Percentiles rank a stretch among this genome's conserved stretches.
These are phyloP conservation scores for Dromiciops gliroides DNA, from an alignment of 2,113 vertebrate species.

Conservation along the genomic window DNA sequence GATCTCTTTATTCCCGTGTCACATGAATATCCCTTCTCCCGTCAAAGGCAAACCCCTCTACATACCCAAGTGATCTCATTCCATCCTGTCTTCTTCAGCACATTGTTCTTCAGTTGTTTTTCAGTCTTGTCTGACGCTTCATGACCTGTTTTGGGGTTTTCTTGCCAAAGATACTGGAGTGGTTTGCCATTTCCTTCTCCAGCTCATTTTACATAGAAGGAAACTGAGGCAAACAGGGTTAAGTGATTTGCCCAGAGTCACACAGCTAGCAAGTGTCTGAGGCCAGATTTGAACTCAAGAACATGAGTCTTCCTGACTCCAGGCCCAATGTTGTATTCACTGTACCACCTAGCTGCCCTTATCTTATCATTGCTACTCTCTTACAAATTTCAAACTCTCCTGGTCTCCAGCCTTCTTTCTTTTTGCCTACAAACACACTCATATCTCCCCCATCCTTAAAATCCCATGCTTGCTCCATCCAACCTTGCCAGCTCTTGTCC, in stretches of 20 bases:
- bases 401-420: too few relatives aligned
- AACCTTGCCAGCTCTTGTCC: too few relatives aligned
- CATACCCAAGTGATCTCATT: not conserved
- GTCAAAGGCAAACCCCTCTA: not conserved
- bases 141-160: not conserved
- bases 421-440: too few relatives aligned
- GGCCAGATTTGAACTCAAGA: not conserved
- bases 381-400: too few relatives aligned
- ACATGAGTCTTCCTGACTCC: not conserved
- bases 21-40: not conserved
- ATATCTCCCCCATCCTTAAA: too few relatives aligned
- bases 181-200: not conserved
- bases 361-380: too few relatives aligned
- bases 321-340: too few relatives aligned
- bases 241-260: not conserved
- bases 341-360: too few relatives aligned
- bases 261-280: not conserved
- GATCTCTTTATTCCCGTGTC: not conserved
- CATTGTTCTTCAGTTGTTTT: not conserved
- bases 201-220: not conserved
- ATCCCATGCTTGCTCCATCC: too few relatives aligned
- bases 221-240: not conserved
- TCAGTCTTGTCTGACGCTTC: not conserved
- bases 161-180: not conserved
- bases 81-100: not conserved